A percentile compares a stretch with the other conserved stretches of the same genome.
These are phyloP conservation scores for Oceanodroma leucorhoa DNA, from an alignment of 2,797 vertebrate species.

Conservation along the genomic window DNA sequence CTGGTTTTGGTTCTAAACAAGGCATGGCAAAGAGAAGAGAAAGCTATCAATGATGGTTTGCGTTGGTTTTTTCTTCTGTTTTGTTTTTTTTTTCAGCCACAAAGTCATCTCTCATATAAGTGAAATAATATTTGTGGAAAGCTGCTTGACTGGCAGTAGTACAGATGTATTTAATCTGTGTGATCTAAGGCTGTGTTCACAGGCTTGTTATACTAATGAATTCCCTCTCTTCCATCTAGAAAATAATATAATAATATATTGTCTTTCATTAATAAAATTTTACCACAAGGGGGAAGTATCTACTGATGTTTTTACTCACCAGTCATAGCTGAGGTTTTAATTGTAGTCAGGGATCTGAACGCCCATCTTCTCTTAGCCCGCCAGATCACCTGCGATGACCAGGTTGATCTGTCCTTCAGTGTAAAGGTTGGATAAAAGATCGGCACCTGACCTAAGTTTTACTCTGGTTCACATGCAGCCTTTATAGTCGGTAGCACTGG, in stretches of 20 bases:
- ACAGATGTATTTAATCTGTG: neutral
- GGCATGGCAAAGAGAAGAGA: neutral
- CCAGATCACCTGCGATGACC: neutral
- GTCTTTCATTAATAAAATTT: neutral
- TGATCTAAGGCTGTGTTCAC: neutral
- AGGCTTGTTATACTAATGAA: neutral
- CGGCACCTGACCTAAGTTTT: neutral
- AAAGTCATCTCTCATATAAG: neutral
- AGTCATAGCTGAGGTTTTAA: neutral
- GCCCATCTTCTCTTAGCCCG: neutral
- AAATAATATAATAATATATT: neutral
- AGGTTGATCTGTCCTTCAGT: neutral
- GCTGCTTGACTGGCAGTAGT: neutral
- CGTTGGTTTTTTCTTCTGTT: too few species aligned
- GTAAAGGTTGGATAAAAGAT: neutral
- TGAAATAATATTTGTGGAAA: neutral
- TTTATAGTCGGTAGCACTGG: neutral
- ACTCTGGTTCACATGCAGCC: neutral
- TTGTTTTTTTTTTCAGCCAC: neutral
- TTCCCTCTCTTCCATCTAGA: neutral
- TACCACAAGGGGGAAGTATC: slow-evolving; percentile 27
- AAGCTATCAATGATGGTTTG: neutral
- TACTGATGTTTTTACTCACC: neutral
- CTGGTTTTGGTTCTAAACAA: neutral
- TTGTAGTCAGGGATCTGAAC: neutral